Percentiles rank a stretch among this genome's conserved stretches.
These are phyloP conservation scores for Chaetops frenatus DNA, from an alignment of 2,113 vertebrate genomes.

Conservation along the genomic window DNA sequence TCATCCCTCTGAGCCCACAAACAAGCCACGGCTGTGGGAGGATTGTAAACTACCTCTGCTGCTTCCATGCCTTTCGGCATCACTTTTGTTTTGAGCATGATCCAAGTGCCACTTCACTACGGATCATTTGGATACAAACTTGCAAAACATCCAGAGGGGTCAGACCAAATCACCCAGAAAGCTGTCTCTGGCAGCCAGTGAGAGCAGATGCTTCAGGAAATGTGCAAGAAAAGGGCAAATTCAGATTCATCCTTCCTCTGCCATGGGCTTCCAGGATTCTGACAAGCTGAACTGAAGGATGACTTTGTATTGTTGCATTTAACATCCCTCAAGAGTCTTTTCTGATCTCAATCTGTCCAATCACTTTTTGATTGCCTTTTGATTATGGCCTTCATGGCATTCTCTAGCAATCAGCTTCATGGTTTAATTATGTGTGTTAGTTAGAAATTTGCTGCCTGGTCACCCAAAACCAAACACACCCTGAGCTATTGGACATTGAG, in stretches of 20 bases:
- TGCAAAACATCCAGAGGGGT: not conserved
- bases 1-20: not conserved
- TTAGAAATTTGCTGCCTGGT: not conserved
- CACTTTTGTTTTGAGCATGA: not conserved
- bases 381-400: not conserved
- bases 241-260: not conserved
- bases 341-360: not conserved
- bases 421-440: not conserved
- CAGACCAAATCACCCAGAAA: not conserved
- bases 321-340: not conserved
- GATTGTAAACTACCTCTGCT: not conserved
- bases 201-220: slow-evolving; percentile 23
- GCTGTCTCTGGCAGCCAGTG: not conserved
- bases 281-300: not conserved
- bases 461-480: not conserved
- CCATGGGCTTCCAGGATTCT: not conserved
- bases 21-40: not conserved
- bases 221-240: not conserved
- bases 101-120: not conserved
- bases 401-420: not conserved
- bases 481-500: not conserved
- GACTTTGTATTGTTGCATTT: not conserved
- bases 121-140: slow-evolving; percentile 11
- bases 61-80: not conserved
- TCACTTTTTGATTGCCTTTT: not conserved